Evolutionary conservation across 2,888 invertebrate genomes (phyloP).

Genomic region (Entomobrya proxima): DNA sequence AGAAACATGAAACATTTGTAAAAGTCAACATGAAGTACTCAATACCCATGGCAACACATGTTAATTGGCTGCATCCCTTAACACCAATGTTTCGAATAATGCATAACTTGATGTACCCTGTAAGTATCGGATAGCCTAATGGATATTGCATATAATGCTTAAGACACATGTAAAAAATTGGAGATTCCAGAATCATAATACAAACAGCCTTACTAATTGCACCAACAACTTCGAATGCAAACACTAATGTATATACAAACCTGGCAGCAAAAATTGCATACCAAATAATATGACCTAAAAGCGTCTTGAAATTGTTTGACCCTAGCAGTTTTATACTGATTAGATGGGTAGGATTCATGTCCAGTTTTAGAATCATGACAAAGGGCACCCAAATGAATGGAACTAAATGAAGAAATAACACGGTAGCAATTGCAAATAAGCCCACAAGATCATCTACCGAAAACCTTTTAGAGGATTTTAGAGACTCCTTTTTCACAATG

Average conservation of each 20-base stretch:
- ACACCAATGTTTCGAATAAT: not conserved
- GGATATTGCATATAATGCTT: not conserved
- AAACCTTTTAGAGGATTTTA: not conserved
- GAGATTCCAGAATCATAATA: slow-evolving; percentile 14
- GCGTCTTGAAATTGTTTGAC: too few species aligned
- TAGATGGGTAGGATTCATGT: not conserved
- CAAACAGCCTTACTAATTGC: not conserved
- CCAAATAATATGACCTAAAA: too few species aligned
- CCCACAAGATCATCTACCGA: not conserved
- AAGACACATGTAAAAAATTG: not conserved
- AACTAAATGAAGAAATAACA: not conserved
- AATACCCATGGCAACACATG: not conserved
- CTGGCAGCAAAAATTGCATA: too few species aligned
- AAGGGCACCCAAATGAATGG: not conserved
- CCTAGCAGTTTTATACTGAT: not conserved
- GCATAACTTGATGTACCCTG: not conserved
- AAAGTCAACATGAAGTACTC: not conserved
- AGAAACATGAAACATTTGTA: not conserved
- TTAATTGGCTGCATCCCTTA: not conserved
- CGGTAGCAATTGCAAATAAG: not conserved
- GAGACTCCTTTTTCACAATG: not conserved
- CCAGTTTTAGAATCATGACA: not conserved
- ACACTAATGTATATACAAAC: too few species aligned
- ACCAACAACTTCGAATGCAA: not conserved
- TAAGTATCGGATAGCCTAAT: not conserved